Conservation (phyloP, 92 coral and sea anemone genomes). For the Porites evermanni region DNA sequence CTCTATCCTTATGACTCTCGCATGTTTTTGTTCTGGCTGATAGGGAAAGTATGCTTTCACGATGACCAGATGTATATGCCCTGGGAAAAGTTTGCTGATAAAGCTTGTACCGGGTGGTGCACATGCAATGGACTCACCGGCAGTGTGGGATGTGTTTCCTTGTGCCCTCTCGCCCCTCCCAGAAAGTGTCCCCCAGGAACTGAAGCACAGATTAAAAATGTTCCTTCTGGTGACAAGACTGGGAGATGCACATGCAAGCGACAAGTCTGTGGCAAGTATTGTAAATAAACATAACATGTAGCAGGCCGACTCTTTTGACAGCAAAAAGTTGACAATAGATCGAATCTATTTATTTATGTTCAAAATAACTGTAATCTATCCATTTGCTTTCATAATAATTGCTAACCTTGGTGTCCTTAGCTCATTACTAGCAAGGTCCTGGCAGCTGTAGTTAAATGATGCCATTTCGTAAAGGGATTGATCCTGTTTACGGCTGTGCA, state of each 20-base stretch:
- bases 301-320: too few relatives aligned
- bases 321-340: too few relatives aligned
- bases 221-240: slow-evolving; percentile 26
- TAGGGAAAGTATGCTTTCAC: slow-evolving; percentile 18
- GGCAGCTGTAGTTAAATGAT: too few relatives aligned
- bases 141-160: slow-evolving; percentile 34
- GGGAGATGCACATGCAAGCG: slow-evolving; percentile 44
- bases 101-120: slow-evolving; percentile 43
- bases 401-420: too few relatives aligned
- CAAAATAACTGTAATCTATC: too few relatives aligned
- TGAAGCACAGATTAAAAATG: background rate
- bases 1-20: background rate
- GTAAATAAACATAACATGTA: background rate
- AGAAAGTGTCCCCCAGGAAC: slow-evolving; percentile 24
- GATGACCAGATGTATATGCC: slow-evolving; percentile 33
- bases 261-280: background rate
- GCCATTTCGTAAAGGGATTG: too few relatives aligned
- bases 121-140: slow-evolving; percentile 41
- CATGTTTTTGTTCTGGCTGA: background rate
- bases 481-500: too few relatives aligned
- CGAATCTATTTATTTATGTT: too few relatives aligned
- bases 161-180: slow-evolving; percentile 53
- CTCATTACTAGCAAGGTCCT: too few relatives aligned
- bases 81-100: slow-evolving; percentile 44
- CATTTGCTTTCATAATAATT: too few relatives aligned